Base-by-base conservation (phyloP, 2,888 invertebrate species). In the Lasioglossum oenotherae region DNA sequence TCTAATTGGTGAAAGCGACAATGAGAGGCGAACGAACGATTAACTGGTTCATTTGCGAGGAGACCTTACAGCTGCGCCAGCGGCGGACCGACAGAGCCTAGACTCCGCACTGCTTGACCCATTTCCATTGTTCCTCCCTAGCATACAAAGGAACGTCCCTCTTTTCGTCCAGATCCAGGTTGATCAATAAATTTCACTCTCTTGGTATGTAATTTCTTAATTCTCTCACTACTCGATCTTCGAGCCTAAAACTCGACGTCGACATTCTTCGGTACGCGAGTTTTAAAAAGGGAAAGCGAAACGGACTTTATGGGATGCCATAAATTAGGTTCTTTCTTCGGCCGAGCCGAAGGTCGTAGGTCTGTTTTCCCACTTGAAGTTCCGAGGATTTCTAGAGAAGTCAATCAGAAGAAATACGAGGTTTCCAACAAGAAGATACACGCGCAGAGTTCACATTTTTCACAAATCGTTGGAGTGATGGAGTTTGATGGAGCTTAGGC, bases 1-100 rank as follows among this genome's bases (percentile, higher is more conserved):
- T 86, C 85, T 84, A 85, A 81, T 69, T 84, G 81, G 87, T 76
- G 81, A 88, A 89, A 90, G 83, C 84, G 84, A 88, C 81, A 91
- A 90, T 80, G 80, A 75, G 80, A 75, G 82, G 81, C 82, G 83
- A 89, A 88, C 38, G 84, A 76, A 86, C 86, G 82, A 76, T 76
- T 87, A 86, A 88, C 82, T 80, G 82, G 72, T 69, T 79, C 84
- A 78, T 86, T 86, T 83, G 44, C 60, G 72, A 77, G n/a, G 85
- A 88, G 71, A 69, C 83, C 81, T 82, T 81, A 86, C 77, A 75
- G 78, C 74, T 67, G 69, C 75, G 64, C 72, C 64, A 76, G 69
- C 74, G 75, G 73, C 71, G 35, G 4, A n/a, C 53, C 53, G 73
- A 64, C 35, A 57, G 57, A 23, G 53, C 49, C 60, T 74, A 64